Percentiles rank a stretch among this genome's conserved stretches.
Evolutionary conservation across 2,797 vertebrate genomes (phyloP).

Genomic region (Rachycentron canadum): DNA sequence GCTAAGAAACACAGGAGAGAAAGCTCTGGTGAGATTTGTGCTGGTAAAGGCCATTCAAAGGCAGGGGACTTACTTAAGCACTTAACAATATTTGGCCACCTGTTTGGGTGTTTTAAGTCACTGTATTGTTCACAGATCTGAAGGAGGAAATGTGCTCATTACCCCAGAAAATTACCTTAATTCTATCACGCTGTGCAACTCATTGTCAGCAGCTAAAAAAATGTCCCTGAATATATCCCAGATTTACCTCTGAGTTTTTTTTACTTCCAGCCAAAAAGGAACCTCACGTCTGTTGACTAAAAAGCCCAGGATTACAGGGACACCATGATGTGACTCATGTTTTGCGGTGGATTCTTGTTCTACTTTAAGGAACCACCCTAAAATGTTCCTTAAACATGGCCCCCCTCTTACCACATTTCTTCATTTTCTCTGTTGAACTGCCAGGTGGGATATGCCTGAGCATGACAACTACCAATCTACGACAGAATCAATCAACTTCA

Average conservation of each 20-base stretch:
- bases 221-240: slow-evolving; percentile 16
- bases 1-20: slow-evolving; percentile 28
- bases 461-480: slow-evolving; percentile 30
- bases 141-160: slow-evolving; percentile 44
- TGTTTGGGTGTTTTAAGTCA: slow-evolving; percentile 48
- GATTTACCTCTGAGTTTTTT: slow-evolving; percentile 47
- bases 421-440: slow-evolving; percentile 18
- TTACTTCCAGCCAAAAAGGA: slow-evolving; percentile 30
- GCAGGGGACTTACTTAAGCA: slow-evolving; percentile 43
- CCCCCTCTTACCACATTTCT: slow-evolving; percentile 29
- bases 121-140: slow-evolving; percentile 42
- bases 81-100: slow-evolving; percentile 34
- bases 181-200: slow-evolving; percentile 27
- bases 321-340: slow-evolving; percentile 45
- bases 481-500: slow-evolving; percentile 40
- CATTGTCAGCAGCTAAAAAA: slow-evolving; percentile 37
- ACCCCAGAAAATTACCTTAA: slow-evolving; percentile 42
- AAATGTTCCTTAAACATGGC: slow-evolving; percentile 33
- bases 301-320: slow-evolving; percentile 36
- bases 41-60: slow-evolving; percentile 47
- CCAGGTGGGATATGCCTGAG: slow-evolving; percentile 47
- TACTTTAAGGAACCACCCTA: slow-evolving; percentile 36
- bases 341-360: slow-evolving; percentile 49
- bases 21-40: slow-evolving; percentile 37
- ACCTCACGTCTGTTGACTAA: slow-evolving; percentile 43